phyloP scores from a whole-genome alignment of 2,113 vertebrate genomes.

The Orientallactaga bullata region DNA sequence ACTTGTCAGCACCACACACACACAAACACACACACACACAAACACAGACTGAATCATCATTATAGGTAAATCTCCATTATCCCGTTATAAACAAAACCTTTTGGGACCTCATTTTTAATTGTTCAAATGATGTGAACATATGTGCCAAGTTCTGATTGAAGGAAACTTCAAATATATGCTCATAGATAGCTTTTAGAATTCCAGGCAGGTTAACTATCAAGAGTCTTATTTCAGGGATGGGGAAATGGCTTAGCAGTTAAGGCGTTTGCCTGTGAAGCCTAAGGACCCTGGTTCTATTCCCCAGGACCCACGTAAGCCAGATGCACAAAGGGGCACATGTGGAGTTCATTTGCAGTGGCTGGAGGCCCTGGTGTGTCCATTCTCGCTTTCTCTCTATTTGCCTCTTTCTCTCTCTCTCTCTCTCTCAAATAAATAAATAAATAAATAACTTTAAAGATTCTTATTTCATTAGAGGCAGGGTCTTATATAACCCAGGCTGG shows the following conservation, averaged over 20 bases:
- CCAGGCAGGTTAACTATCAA: not conserved
- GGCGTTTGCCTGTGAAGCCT: too few species aligned
- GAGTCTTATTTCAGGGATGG: not conserved
- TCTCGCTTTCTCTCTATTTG: too few species aligned
- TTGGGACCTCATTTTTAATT: not conserved
- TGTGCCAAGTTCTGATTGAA: not conserved
- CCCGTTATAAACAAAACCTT: not conserved
- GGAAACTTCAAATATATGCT: not conserved
- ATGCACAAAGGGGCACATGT: too few species aligned
- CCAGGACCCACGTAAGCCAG: too few species aligned
- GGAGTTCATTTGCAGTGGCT: too few species aligned
- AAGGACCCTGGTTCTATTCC: too few species aligned
- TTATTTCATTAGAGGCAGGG: not conserved
- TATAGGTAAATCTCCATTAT: not conserved
- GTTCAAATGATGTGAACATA: not conserved
- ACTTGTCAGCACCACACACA: not conserved
- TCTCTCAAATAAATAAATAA: too few species aligned
- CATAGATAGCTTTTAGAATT: slow-evolving; percentile 24
- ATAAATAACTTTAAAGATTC: not conserved
- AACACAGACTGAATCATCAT: not conserved
- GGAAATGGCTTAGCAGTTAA: too few species aligned
- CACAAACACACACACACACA: not conserved
- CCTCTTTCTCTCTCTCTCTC: too few species aligned
- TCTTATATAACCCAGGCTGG: too few species aligned
- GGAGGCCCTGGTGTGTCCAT: too few species aligned